These are phyloP conservation scores for Dolichopus griseipennis DNA, from an alignment of 2,888 invertebrate species.

Conservation along the genomic window DNA sequence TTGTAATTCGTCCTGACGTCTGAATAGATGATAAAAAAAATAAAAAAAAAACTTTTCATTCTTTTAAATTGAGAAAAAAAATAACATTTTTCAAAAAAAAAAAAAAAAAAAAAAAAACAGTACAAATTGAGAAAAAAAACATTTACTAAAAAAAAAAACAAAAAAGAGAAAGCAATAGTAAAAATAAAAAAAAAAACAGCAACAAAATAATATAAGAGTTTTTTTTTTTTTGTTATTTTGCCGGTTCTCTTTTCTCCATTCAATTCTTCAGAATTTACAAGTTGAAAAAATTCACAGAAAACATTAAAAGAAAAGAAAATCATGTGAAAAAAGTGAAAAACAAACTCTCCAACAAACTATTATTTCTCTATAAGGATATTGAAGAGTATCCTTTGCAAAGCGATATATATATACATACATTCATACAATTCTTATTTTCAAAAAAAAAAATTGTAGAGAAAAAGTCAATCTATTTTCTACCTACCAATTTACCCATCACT, in stretches of 20 bases:
- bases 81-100: not conserved
- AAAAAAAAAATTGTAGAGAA: not conserved
- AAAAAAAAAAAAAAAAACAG: not conserved
- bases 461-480: not conserved
- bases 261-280: no score
- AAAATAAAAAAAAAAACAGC: no score
- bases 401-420: not conserved
- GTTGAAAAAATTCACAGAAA: no score
- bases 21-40: not conserved
- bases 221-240: no score
- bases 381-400: not conserved
- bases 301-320: no score
- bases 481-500: not conserved
- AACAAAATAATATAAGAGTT: no score
- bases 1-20: not conserved
- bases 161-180: no score
- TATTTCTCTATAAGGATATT: not conserved
- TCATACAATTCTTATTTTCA: not conserved
- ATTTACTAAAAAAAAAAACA: no score
- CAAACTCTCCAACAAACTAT: conserved; percentile 3
- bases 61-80: not conserved
- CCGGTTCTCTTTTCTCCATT: no score
- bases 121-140: not conserved
- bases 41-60: not conserved
- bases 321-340: not conserved